Base-by-base conservation (phyloP, 2,888 invertebrate species). In the Lissocephala sabroskyi region DNA sequence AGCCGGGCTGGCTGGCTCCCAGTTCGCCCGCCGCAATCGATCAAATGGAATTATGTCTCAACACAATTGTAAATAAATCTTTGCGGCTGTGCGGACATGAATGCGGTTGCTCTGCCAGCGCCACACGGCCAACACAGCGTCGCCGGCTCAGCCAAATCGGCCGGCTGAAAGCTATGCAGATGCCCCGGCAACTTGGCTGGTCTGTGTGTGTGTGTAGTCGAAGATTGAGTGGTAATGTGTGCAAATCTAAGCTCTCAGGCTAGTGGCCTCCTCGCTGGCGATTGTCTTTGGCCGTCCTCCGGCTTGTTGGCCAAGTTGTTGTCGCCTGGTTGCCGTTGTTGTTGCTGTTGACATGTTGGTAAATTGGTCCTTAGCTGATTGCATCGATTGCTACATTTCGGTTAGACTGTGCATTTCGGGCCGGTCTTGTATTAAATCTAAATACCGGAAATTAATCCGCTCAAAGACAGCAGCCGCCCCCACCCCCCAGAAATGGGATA, bases 11-110 rank as follows among this genome's bases (percentile, higher is more conserved):
- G n/a, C n/a, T n/a, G n/a, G n/a, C n/a, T n/a, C n/a, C n/a, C n/a
- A n/a, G n/a, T n/a, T n/a, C n/a, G 23, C 4, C 3, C 7, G 45
- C 63, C 52, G 65, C 73, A 65, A 75, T 75, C 71, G 73, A 71
- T 71, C 71, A 71, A 65, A 58, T 56, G 71, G 71, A 71, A 73
- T 75, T 71, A 71, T 71, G 76, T 75, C 76, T 71, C 76, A 75
- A 75, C 76, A 71, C 71, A 71, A 75, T 71, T 71, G 71, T 71
- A 75, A 71, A 75, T 71, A 71, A 75, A 76, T 75, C 76, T 75
- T 75, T 71, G 76, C 59, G 75, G 76, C 68, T 56, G 61, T 71
- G 76, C 54, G 75, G 61, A 73, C 73, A 67, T 75, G 56, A 53
- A 36, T 28, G 56, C 19, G 16, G n/a, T n/a, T n/a, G n/a, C n/a